These are phyloP conservation scores for Sitta europaea DNA, from an alignment of 2,113 vertebrate genomes.

Conservation along the genomic window DNA sequence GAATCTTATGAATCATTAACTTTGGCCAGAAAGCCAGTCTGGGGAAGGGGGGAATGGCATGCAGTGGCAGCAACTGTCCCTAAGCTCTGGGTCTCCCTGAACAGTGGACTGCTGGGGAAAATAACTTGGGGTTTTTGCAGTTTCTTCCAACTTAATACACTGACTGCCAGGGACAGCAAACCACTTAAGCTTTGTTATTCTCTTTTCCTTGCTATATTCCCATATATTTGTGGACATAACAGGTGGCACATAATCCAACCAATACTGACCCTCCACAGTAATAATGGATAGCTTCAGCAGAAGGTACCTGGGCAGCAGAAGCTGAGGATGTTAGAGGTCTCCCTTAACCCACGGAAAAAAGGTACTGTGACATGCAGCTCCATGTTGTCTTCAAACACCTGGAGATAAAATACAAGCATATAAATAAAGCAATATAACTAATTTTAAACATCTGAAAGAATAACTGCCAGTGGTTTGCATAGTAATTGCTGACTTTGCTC, in stretches of 20 bases:
- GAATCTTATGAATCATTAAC: constrained; percentile 34
- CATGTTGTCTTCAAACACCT: not conserved
- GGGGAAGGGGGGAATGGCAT: rapidly evolving
- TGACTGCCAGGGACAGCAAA: not conserved
- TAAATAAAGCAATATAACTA: not conserved
- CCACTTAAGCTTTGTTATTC: not conserved
- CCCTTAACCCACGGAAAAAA: not conserved
- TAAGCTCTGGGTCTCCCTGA: not conserved
- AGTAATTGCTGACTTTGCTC: not conserved
- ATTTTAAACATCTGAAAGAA: not conserved
- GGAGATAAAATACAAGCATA: not conserved
- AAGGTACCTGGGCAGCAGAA: not conserved
- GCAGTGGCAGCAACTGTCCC: not conserved
- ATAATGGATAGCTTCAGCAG: not conserved
- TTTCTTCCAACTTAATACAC: not conserved
- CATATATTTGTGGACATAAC: not conserved
- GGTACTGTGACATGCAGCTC: not conserved
- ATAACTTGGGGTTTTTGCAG: not conserved
- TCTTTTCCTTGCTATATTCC: not conserved
- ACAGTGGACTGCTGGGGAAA: not conserved
- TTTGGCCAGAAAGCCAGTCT: not conserved
- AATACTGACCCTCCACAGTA: not conserved
- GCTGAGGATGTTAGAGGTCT: not conserved
- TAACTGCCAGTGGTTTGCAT: not conserved
- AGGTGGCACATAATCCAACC: rapidly evolving